A percentile compares a stretch with the other conserved stretches of the same genome.
These are phyloP conservation scores for Odontamblyopus rebecca DNA, from an alignment of 2,797 vertebrate genomes.

Conservation along the genomic window DNA sequence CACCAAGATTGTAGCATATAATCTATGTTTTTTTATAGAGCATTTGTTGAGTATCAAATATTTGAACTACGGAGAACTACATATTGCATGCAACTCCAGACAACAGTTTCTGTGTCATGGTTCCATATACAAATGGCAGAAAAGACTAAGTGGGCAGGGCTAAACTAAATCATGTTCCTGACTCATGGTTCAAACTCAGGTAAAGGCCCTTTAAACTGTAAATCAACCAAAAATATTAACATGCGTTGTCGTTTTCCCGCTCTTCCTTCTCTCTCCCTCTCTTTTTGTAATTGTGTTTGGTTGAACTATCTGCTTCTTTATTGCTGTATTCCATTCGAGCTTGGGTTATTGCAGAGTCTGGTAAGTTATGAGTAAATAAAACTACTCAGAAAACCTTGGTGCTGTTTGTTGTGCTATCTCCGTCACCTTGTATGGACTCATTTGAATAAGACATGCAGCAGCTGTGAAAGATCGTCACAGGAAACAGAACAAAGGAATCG, in stretches of 20 bases:
- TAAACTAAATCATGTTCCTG: no score
- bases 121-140: no score
- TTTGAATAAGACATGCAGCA: conserved; percentile 17
- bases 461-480: conserved; percentile 16
- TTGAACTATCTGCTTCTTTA: neutral
- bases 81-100: no score
- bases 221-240: neutral
- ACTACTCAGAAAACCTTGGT: neutral
- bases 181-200: no score
- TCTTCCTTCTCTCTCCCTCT: no score
- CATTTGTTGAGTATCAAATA: no score
- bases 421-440: conserved; percentile 9
- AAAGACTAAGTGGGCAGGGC: no score
- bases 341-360: conserved; percentile 17
- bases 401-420: neutral
- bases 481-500: conserved; percentile 10
- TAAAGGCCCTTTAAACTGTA: neutral
- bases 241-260: no score
- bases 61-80: no score
- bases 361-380: conserved; percentile 3
- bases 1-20: no score
- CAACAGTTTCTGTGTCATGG: no score
- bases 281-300: neutral
- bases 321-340: neutral
- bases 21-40: no score